phyloP scores from a whole-genome alignment of 2,888 invertebrate species.

The Podotricha telesiphe region DNA sequence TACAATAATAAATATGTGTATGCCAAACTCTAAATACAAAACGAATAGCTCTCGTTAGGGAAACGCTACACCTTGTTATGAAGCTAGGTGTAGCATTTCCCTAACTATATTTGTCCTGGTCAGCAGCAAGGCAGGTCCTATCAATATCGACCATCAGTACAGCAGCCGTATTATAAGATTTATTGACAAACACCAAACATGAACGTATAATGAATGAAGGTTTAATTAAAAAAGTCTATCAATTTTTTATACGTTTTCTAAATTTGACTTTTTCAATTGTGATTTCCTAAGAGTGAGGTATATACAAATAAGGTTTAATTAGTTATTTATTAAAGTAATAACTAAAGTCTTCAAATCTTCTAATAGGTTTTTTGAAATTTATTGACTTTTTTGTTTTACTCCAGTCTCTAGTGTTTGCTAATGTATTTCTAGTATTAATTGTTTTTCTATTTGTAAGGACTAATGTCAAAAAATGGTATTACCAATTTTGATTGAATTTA shows the following conservation, averaged over 20 bases:
- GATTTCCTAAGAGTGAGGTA: too few species aligned
- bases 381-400: too few species aligned
- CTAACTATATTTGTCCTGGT: slow-evolving; percentile 1
- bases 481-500: not conserved
- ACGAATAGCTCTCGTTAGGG: not conserved
- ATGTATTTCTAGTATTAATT: not conserved
- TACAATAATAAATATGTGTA: not conserved
- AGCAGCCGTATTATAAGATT: not conserved
- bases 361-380: too few species aligned
- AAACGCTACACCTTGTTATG: too few species aligned
- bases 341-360: too few species aligned
- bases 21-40: not conserved
- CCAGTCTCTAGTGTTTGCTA: too few species aligned
- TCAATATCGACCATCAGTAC: not conserved
- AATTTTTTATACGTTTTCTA: too few species aligned
- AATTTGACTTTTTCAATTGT: too few species aligned
- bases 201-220: not conserved
- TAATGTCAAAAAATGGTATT: not conserved
- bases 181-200: not conserved
- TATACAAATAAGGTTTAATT: too few species aligned
- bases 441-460: not conserved
- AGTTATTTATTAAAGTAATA: too few species aligned
- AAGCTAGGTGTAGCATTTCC: not conserved
- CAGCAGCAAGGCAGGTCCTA: not conserved
- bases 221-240: too few species aligned